Evolutionary conservation across 1,140 invertebrate genomes (phyloP).

Genomic region (Brachionus paranguensis): DNA sequence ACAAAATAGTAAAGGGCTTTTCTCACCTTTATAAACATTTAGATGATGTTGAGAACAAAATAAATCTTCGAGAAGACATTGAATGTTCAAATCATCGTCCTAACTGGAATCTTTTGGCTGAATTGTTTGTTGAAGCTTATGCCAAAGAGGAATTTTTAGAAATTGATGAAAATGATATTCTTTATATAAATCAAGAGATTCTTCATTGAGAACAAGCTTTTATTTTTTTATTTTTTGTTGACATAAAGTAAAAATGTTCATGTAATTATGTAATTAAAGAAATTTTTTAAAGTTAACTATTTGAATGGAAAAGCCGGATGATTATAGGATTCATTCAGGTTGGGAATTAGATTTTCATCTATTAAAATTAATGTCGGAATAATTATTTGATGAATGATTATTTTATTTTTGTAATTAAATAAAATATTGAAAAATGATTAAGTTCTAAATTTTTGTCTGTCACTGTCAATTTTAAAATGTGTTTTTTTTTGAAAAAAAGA

Average conservation of each 20-base stretch:
- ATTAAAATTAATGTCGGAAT: too few species aligned
- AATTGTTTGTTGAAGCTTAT: not conserved
- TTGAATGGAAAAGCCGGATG: not conserved
- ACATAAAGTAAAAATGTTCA: not conserved
- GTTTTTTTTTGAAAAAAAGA: too few species aligned
- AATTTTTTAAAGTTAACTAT: not conserved
- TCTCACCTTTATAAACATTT: slow-evolving; percentile 35
- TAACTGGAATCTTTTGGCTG: slow-evolving; percentile 15
- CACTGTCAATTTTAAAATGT: too few species aligned
- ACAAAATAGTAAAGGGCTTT: slow-evolving; percentile 2
- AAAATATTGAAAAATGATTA: not conserved
- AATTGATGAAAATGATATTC: not conserved
- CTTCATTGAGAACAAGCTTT: not conserved
- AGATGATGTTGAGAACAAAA: not conserved
- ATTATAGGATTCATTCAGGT: not conserved
- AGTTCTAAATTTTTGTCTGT: too few species aligned
- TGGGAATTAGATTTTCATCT: too few species aligned
- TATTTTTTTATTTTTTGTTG: too few species aligned
- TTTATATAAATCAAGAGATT: not conserved
- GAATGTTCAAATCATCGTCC: not conserved
- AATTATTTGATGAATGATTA: not conserved
- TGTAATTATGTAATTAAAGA: not conserved
- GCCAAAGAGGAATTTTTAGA: not conserved
- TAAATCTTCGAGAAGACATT: slow-evolving; percentile 7
- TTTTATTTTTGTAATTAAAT: not conserved